Evolutionary conservation across 2,888 invertebrate genomes (phyloP), one percentile per base, ranked within the genome.

Genomic region (Chaetoderma sp.): DNA sequence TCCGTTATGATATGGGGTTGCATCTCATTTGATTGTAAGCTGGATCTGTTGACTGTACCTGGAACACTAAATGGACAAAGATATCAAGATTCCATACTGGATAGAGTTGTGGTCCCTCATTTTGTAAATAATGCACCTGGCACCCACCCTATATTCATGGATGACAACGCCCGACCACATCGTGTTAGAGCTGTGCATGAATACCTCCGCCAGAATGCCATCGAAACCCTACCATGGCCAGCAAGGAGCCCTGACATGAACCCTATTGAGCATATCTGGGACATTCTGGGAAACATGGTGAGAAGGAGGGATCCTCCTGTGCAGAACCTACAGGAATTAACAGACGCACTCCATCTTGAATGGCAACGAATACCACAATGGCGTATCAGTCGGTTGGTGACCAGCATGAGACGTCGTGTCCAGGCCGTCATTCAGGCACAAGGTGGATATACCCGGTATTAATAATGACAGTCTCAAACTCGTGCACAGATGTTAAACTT

Each of bases 341-440:
- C 44, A 59, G 45, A 36, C 57, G 57, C 39, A 54, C 49, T 59
- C 27, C 59, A 52, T 30, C 42, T 42, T 3, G 52, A 52, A 42
- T 58, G 52, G 52, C 1, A 18, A 8, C 49, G 50, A 5, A 23
- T 62, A 21, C 16, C 49, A 27, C 25, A 44, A 18, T 42, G 42
- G 16, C 27, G 39, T 10, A 55, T 4, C 18, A 36, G 30, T 45
- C 47, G 54, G 18, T 27, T 55, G 21, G 23, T 36, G 13, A 27
- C 18, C 13, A 32, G 56, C 28, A 57, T 49, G 57, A 63, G 50
- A 56, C 33, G 57, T 18, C 50, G 58, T 42, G 33, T 63, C n/a
- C 52, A 63, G 27, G 44, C 44, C 16, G 57, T 58, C 50, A 63
- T 63, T 54, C 52, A 49, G 1, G 44, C 42, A 58, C 44, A 36